Conservation (phyloP, 2,888 invertebrate genomes). For the Bimastos eiseni region DNA sequence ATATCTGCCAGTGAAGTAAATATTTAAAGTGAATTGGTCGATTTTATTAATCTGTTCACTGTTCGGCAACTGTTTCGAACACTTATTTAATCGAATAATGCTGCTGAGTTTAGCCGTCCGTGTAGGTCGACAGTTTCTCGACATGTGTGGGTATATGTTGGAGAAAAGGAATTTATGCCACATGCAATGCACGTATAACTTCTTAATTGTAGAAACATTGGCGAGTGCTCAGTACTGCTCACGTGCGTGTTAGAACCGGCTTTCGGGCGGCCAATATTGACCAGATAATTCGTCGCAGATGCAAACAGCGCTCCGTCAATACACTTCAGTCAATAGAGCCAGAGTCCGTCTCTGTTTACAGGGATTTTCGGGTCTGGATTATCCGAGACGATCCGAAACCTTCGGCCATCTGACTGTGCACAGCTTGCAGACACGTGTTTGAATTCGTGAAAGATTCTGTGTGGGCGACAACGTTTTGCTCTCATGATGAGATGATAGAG, state of each 20-base stretch:
- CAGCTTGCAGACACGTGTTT: not conserved
- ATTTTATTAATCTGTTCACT: not conserved
- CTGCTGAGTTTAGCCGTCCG: not conserved
- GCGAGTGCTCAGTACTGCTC: not conserved
- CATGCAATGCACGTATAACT: not conserved
- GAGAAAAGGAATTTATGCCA: not conserved
- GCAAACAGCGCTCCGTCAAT: not conserved
- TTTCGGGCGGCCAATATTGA: not conserved
- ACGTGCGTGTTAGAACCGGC: not conserved
- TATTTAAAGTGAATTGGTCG: not conserved
- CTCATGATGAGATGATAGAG: not conserved
- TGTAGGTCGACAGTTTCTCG: not conserved
- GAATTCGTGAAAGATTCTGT: not conserved
- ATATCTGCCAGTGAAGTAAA: not conserved
- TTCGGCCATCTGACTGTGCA: not conserved
- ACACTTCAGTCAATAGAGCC: not conserved
- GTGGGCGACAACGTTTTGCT: not conserved
- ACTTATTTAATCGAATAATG: too few relatives aligned
- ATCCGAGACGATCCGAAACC: not conserved
- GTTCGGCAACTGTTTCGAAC: not conserved
- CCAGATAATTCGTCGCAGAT: not conserved
- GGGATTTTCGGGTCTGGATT: constrained; percentile 13
- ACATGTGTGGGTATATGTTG: not conserved
- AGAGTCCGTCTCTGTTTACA: not conserved
- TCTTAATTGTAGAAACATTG: constrained; percentile 5